These are phyloP conservation scores for Holcopasites calliopsidis DNA, from an alignment of 1,140 invertebrate species.

Conservation along the genomic window DNA sequence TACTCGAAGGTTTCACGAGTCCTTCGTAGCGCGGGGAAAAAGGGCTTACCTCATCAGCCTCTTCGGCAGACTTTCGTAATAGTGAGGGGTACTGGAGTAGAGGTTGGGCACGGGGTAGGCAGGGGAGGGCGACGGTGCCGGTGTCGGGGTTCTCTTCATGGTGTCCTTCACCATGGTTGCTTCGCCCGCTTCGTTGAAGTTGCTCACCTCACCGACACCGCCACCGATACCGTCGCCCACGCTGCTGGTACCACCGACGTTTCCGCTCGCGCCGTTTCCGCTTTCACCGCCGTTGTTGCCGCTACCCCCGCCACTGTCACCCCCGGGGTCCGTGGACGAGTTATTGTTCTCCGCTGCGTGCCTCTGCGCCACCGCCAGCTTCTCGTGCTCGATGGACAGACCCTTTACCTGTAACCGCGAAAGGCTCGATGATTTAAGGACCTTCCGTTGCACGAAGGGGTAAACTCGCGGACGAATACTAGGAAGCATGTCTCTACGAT, in stretches of 20 bases:
- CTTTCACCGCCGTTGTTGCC: constrained; percentile 58
- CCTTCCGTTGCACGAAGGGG: neutral
- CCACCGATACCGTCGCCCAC: constrained; percentile 27
- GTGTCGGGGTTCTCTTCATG: constrained; percentile 78
- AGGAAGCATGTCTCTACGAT: no score
- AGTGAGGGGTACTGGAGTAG: constrained; percentile 70
- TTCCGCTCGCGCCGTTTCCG: constrained; percentile 63
- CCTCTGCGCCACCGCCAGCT: constrained; percentile 85
- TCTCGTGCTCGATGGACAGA: constrained; percentile 88
- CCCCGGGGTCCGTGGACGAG: constrained; percentile 61
- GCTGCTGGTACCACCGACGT: constrained; percentile 32
- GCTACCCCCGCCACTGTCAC: neutral
- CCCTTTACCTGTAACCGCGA: constrained; percentile 84
- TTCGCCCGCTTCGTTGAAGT: constrained; percentile 69
- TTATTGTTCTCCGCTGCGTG: constrained; percentile 78
- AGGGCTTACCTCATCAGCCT: constrained; percentile 75
- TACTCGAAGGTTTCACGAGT: neutral
- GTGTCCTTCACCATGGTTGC: constrained; percentile 72
- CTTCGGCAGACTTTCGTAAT: constrained; percentile 77
- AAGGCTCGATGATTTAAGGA: fast-evolving
- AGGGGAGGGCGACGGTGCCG: constrained; percentile 78
- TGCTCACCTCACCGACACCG: constrained; percentile 62
- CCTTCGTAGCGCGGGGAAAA: constrained; percentile 11
- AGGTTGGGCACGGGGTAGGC: constrained; percentile 69
- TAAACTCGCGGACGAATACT: no score